Conservation (phyloP, 2,113 vertebrate species). For the Phaethon lepturus region DNA sequence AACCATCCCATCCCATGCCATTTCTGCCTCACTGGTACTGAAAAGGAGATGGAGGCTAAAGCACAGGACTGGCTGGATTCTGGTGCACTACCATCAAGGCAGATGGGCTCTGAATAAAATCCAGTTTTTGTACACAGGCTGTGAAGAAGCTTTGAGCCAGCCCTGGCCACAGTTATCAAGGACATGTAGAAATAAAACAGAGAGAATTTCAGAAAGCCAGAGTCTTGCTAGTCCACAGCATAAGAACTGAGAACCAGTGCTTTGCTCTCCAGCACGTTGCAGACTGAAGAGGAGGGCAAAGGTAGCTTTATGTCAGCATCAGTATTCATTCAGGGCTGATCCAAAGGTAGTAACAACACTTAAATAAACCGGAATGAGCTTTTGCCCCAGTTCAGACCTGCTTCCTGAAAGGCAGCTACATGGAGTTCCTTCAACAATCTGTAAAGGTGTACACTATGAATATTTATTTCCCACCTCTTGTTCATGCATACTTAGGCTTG, state of each 20-base stretch:
- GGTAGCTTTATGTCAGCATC: neutral
- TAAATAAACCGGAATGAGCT: neutral
- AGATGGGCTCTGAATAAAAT: neutral
- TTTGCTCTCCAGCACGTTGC: neutral
- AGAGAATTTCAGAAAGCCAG: neutral
- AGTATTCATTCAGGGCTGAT: neutral
- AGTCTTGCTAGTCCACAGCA: fast-evolving
- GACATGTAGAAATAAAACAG: neutral
- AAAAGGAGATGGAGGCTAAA: neutral
- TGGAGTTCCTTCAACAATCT: neutral
- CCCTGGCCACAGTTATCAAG: neutral
- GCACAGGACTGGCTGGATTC: neutral
- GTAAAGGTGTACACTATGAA: fast-evolving
- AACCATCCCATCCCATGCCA: neutral
- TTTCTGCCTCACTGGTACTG: neutral
- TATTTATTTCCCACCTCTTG: neutral
- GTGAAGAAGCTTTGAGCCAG: neutral
- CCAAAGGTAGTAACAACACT: neutral
- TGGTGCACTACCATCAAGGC: neutral
- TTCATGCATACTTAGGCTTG: neutral
- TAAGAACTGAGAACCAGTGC: neutral
- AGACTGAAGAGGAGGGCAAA: neutral
- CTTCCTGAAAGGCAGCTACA: neutral
- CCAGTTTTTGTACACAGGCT: neutral
- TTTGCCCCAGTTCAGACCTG: neutral